Conservation (phyloP, 92 coral and sea anemone genomes). For the Pocillopora meandrina region DNA sequence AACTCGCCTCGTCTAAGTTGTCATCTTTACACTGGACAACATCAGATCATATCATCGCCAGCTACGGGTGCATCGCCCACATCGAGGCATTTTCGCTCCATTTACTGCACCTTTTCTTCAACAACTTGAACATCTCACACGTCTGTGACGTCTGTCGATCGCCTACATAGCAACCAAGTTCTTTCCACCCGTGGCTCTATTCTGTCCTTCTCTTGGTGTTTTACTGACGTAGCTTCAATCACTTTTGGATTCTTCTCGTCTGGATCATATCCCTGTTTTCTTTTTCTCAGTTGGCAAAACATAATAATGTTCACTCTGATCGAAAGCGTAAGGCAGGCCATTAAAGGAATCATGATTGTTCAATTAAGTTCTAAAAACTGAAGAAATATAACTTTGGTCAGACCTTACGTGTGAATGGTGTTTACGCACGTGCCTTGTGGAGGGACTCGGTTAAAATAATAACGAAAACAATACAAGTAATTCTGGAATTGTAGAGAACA, state of each 20-base stretch:
- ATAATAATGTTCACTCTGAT: constrained; percentile 61
- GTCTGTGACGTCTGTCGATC: too few relatives aligned
- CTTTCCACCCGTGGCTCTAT: constrained; percentile 5
- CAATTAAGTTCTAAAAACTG: constrained; percentile 50
- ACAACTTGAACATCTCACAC: not conserved
- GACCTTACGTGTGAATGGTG: not conserved
- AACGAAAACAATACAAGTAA: too few relatives aligned
- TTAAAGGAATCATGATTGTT: constrained; percentile 22
- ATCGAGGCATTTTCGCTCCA: not conserved
- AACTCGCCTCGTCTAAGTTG: too few relatives aligned
- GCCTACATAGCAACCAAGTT: too few relatives aligned
- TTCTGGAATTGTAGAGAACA: not conserved
- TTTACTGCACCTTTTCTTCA: not conserved
- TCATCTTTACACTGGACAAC: not conserved
- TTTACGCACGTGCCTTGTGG: too few relatives aligned
- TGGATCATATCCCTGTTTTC: too few relatives aligned
- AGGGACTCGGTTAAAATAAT: too few relatives aligned
- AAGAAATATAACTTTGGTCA: not conserved
- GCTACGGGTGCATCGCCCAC: too few relatives aligned
- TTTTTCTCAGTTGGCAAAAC: constrained; percentile 41
- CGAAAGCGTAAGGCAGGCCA: constrained; percentile 55
- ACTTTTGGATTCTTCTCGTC: not conserved
- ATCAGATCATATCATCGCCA: not conserved
- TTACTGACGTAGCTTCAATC: constrained; percentile 2
- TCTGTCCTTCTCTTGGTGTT: not conserved